These are phyloP conservation scores for Chlorops oryzae DNA, from an alignment of 1,140 invertebrate species.

Conservation along the genomic window DNA sequence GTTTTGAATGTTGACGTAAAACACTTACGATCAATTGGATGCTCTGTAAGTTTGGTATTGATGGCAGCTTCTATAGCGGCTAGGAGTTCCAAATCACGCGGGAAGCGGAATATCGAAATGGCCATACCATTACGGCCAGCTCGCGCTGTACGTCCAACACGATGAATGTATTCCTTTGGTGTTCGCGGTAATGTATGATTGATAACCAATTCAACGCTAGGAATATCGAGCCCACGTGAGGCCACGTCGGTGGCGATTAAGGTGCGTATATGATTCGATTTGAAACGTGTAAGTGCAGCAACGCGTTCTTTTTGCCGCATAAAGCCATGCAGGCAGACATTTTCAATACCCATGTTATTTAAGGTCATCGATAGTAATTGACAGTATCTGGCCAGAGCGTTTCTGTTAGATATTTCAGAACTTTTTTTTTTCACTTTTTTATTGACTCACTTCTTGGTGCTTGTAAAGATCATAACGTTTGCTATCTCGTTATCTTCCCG, in stretches of 20 bases:
- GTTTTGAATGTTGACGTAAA: not conserved
- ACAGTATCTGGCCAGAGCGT: slow-evolving; percentile 61
- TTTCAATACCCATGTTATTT: slow-evolving; percentile 78
- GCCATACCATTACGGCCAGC: slow-evolving; percentile 81
- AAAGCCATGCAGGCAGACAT: slow-evolving; percentile 81
- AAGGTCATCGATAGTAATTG: slow-evolving; percentile 80
- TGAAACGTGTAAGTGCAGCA: slow-evolving; percentile 73
- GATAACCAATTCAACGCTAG: slow-evolving; percentile 84
- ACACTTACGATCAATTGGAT: slow-evolving; percentile 70
- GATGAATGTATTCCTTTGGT: slow-evolving; percentile 92
- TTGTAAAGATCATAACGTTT: slow-evolving; percentile 88
- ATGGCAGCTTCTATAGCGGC: slow-evolving; percentile 81
- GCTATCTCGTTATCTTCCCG: slow-evolving; percentile 63
- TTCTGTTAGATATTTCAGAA: not conserved
- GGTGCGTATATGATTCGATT: slow-evolving; percentile 77
- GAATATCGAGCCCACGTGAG: slow-evolving; percentile 85
- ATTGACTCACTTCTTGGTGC: slow-evolving; percentile 80
- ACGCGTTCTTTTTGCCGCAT: slow-evolving; percentile 76
- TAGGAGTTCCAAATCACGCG: slow-evolving; percentile 81
- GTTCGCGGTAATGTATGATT: slow-evolving; percentile 88
- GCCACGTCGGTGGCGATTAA: slow-evolving; percentile 96
- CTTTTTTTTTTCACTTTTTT: not conserved
- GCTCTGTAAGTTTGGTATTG: slow-evolving; percentile 78
- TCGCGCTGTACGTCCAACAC: slow-evolving; percentile 93
- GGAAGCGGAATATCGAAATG: slow-evolving; percentile 81